Base-by-base conservation (phyloP, 2,113 vertebrate genomes). In the Numenius arquata region DNA sequence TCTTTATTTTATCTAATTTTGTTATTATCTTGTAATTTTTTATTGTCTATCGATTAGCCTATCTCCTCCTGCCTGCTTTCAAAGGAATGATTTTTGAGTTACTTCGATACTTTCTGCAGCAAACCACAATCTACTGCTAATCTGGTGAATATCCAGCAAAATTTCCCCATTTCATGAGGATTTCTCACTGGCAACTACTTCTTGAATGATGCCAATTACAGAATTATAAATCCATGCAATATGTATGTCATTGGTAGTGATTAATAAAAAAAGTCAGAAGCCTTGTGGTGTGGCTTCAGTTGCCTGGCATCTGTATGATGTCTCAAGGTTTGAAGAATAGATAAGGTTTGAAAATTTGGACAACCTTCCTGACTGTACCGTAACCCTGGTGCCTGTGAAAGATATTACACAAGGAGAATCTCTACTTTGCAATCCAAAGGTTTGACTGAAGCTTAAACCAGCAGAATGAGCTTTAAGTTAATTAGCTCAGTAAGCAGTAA, bases 291-390 rank as follows among this genome's bases (percentile, higher is more conserved):
- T 56, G 12, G 5, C 34, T 88, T 76, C 26, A n/a, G 22, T 75
- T 88, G 25, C 50, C 45, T 85, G 40, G 3, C 8, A 41, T 75
- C 40, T 50, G 7, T 36, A 10, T 70, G 27, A 29, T 70, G 17
- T 53, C 27, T 11, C 4, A 13, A 10, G 38, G 5, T 38, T 85
- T 47, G 83, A 71, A 53, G 38, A 82, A 75, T 3, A 63, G 19
- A 50, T 27, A 53, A 59, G 19, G 3, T 45, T 63, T 6, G 3
- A 85, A 78, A 62, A 59, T 72, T 38, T 59, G 19, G 8, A 34
- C 40, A 87, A 3, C 3, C 13, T 41, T 71, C 21, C 7, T 71
- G 36, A 23, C 18, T 74, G 16, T 74, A 45, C 45, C 0, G 0
- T 62, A 40, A 55, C 36, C 0, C 2, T 78, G 11, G 15, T 66